Evolutionary conservation across 37 sponge, comb jelly and placozoan genomes (phyloP).

Genomic region (Tethya wilhelma): DNA sequence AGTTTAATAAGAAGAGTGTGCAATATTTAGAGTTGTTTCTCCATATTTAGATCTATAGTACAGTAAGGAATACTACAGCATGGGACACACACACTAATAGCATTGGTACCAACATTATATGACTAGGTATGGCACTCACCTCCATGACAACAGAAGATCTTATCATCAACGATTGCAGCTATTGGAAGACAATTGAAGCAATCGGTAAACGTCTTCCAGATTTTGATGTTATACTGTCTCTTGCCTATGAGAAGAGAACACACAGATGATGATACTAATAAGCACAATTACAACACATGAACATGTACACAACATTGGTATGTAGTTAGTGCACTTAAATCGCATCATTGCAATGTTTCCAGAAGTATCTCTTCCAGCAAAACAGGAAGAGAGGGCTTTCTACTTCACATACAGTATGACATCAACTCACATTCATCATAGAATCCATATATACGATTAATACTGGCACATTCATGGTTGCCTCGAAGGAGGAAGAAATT

Average conservation of each 20-base stretch:
- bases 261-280: neutral
- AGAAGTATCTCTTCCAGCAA: neutral
- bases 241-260: slow-evolving; percentile 69
- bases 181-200: slow-evolving; percentile 99
- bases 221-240: slow-evolving; percentile 90
- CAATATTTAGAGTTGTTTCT: neutral
- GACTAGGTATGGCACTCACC: slow-evolving; percentile 49
- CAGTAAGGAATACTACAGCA: too few relatives aligned
- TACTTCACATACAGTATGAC: neutral
- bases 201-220: slow-evolving; percentile 99
- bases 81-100: too few relatives aligned
- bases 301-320: neutral
- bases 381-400: neutral
- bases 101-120: too few relatives aligned
- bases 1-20: neutral
- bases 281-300: neutral
- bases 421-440: slow-evolving; percentile 98
- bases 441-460: slow-evolving; percentile 99
- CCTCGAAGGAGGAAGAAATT: slow-evolving; percentile 99
- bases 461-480: slow-evolving; percentile 99
- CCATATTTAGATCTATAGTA: neutral
- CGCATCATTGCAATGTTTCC: neutral
- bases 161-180: slow-evolving; percentile 98
- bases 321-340: neutral
- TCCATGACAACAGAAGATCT: slow-evolving; percentile 99